A percentile compares a stretch with the other conserved stretches of the same genome.
These are phyloP conservation scores for Nyctalus aviator DNA, from an alignment of 2,797 vertebrate species.

Conservation along the genomic window DNA sequence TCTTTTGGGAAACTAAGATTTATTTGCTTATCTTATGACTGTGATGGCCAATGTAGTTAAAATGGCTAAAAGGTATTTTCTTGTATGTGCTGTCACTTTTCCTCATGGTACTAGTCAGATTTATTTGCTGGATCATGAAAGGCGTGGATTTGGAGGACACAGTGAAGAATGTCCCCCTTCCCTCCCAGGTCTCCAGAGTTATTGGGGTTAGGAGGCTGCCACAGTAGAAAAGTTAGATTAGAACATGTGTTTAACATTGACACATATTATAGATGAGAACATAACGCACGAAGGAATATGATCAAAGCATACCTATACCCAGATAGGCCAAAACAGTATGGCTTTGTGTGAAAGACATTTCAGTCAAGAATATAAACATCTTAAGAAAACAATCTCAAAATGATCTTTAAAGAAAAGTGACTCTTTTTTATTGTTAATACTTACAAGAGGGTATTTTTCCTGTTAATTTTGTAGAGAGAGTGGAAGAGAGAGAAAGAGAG, in stretches of 20 bases:
- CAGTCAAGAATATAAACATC: not conserved
- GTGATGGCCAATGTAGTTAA: not conserved
- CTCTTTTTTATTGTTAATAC: not conserved
- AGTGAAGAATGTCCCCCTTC: not conserved
- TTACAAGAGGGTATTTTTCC: too few relatives aligned
- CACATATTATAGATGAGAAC: not conserved
- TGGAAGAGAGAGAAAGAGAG: too few relatives aligned
- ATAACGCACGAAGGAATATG: not conserved
- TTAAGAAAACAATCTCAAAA: not conserved
- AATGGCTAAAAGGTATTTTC: not conserved
- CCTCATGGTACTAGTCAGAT: not conserved
- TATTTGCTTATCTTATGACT: not conserved
- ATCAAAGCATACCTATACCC: not conserved
- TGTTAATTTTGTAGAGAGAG: too few relatives aligned
- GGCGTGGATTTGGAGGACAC: not conserved
- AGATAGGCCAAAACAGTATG: not conserved
- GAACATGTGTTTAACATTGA: not conserved
- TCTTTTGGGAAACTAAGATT: not conserved
- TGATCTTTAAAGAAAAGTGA: conserved; percentile 8
- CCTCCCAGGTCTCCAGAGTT: not conserved
- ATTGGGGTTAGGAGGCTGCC: not conserved
- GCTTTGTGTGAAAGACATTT: not conserved
- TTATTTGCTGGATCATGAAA: not conserved
- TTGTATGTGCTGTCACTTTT: not conserved
- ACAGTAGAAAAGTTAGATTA: not conserved